Conservation (phyloP, 2,113 vertebrate species). For the Circaetus cinerascens region DNA sequence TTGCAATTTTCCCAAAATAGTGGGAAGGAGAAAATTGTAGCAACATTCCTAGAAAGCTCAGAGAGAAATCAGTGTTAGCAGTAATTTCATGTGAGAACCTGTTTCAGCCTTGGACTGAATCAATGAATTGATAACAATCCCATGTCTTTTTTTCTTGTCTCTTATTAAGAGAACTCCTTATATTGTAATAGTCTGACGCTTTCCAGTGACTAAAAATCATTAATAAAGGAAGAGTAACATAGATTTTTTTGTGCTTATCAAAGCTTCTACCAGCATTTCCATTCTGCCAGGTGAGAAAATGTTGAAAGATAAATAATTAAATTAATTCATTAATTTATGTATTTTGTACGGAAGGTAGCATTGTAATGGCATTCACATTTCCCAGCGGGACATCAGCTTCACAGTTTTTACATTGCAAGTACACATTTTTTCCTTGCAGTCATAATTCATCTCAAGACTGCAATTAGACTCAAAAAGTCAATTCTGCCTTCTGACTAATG, state of each 20-base stretch:
- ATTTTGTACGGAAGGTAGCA: background rate
- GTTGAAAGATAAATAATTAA: slow-evolving; percentile 28
- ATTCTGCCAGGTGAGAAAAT: background rate
- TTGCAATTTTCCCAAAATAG: background rate
- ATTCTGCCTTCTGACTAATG: slow-evolving; percentile 13
- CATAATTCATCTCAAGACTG: background rate
- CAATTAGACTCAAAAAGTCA: too few species aligned
- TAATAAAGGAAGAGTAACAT: background rate
- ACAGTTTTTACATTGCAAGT: background rate
- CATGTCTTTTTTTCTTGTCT: background rate
- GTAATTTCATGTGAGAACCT: background rate
- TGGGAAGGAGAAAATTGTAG: background rate
- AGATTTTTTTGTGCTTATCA: background rate
- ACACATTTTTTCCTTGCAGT: background rate
- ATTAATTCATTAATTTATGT: background rate
- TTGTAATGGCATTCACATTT: background rate
- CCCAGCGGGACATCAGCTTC: background rate
- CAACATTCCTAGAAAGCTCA: background rate
- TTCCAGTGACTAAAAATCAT: background rate
- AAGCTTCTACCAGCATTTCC: background rate
- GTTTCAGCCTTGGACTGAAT: background rate
- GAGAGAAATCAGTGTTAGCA: background rate
- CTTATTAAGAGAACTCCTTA: background rate
- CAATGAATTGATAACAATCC: background rate
- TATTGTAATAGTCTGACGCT: background rate